These are phyloP conservation scores for Nephila pilipes DNA, from an alignment of 1,140 invertebrate genomes.

Conservation along the genomic window DNA sequence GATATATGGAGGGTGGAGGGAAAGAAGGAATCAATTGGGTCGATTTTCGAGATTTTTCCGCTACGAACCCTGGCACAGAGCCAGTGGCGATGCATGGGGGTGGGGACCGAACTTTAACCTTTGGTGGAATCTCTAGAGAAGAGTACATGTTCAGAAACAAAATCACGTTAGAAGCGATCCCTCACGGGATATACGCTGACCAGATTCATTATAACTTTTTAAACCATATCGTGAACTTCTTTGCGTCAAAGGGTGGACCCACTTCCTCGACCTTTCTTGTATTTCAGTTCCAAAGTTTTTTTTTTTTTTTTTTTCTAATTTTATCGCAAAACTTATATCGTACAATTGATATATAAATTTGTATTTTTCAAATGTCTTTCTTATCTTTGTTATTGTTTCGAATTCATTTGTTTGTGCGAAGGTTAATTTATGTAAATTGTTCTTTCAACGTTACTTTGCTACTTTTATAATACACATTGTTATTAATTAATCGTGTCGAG, in stretches of 20 bases:
- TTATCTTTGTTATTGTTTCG: too few relatives aligned
- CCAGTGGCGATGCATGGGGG: not conserved
- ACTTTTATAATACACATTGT: too few relatives aligned
- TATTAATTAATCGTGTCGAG: too few relatives aligned
- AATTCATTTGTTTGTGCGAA: too few relatives aligned
- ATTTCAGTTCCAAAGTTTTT: not conserved
- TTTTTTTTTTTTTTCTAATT: not conserved
- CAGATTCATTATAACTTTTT: not conserved
- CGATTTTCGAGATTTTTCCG: conserved; percentile 33
- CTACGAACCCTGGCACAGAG: not conserved
- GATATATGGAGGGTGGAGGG: not conserved
- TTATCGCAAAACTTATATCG: not conserved
- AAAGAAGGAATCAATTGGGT: conserved; percentile 19
- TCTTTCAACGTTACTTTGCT: too few relatives aligned
- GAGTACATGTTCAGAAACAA: not conserved
- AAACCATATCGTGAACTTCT: not conserved
- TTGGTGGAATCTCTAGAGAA: not conserved
- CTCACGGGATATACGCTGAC: not conserved
- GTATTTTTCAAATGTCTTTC: too few relatives aligned
- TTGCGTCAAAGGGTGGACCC: not conserved
- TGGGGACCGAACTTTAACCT: conserved; percentile 10
- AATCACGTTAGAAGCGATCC: not conserved
- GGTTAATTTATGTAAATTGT: too few relatives aligned
- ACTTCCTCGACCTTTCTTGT: not conserved
- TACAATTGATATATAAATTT: too few relatives aligned